These are phyloP conservation scores for Hydractinia symbiolongicarpus DNA, from an alignment of 30 jellyfish, hydroid and myxozoan genomes.

Conservation along the genomic window DNA sequence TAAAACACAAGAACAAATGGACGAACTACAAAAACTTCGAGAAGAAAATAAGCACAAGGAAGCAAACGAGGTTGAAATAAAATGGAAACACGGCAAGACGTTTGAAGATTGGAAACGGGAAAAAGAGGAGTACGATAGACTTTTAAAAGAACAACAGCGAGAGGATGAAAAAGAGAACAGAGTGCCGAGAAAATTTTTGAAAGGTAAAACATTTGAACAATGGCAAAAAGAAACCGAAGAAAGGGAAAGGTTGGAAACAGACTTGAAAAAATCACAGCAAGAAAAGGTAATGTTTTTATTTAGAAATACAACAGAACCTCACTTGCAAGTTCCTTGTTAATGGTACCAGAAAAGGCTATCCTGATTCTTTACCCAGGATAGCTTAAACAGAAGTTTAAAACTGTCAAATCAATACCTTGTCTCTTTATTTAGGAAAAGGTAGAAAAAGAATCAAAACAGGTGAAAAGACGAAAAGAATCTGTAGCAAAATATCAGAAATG, in stretches of 20 bases:
- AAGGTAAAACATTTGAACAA: constrained; percentile 25
- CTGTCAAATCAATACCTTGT: background rate
- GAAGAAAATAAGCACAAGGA: constrained; percentile 13
- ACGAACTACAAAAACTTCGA: background rate
- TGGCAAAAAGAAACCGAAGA: constrained; percentile 21
- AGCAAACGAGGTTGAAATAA: background rate
- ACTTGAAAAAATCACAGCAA: background rate
- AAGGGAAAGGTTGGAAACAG: background rate
- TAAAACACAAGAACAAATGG: background rate
- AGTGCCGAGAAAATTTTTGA: background rate
- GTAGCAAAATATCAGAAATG: constrained; percentile 22
- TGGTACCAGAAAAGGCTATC: no score
- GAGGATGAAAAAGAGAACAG: constrained; percentile 9
- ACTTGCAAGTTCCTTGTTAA: no score
- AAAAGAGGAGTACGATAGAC: constrained; percentile 16
- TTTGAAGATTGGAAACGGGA: constrained; percentile 15
- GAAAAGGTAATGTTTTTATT: background rate
- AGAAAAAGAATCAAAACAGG: background rate
- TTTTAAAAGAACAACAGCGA: constrained; percentile 2
- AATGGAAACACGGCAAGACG: background rate
- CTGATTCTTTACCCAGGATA: no score
- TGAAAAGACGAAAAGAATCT: constrained; percentile 15
- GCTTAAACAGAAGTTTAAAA: no score
- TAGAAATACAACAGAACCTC: background rate
- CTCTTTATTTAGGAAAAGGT: constrained; percentile 11